A percentile compares a stretch with the other conserved stretches of the same genome.
These are phyloP conservation scores for Mungos mungo DNA, from an alignment of 2,113 vertebrate species.

Conservation along the genomic window DNA sequence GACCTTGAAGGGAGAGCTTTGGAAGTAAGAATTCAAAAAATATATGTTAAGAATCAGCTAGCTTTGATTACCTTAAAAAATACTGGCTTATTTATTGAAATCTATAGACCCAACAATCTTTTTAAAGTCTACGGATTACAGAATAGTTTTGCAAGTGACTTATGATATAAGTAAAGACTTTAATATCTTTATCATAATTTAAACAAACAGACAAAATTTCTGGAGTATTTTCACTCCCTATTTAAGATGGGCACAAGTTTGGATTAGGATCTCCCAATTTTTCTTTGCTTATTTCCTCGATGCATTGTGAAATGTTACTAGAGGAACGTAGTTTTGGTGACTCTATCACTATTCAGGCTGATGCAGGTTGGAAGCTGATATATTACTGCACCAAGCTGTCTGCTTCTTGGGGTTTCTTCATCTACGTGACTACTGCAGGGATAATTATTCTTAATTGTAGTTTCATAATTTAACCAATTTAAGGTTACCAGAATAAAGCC, in stretches of 20 bases:
- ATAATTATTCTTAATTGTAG: conserved; percentile 62
- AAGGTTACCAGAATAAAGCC: conserved; percentile 64
- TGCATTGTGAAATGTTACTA: not conserved
- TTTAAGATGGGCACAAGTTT: not conserved
- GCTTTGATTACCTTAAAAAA: conserved; percentile 37
- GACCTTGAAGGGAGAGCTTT: not conserved
- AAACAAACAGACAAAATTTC: not conserved
- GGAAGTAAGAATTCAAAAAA: not conserved
- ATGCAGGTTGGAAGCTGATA: not conserved
- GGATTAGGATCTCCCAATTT: not conserved
- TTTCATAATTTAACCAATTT: conserved; percentile 64
- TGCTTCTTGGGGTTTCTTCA: not conserved
- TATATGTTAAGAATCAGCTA: not conserved
- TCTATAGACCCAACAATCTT: not conserved
- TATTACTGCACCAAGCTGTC: not conserved
- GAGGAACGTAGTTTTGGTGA: not conserved
- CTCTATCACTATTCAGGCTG: not conserved
- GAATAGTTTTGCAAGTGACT: not conserved
- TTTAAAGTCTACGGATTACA: not conserved
- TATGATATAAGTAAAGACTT: conserved; percentile 9
- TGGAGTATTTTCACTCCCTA: not conserved
- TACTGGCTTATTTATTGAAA: not conserved
- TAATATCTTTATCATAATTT: not conserved
- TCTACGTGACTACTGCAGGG: not conserved
- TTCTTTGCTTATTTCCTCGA: not conserved